These are phyloP conservation scores for Nebria brevicollis DNA, from an alignment of 2,888 invertebrate genomes.

Conservation along the genomic window DNA sequence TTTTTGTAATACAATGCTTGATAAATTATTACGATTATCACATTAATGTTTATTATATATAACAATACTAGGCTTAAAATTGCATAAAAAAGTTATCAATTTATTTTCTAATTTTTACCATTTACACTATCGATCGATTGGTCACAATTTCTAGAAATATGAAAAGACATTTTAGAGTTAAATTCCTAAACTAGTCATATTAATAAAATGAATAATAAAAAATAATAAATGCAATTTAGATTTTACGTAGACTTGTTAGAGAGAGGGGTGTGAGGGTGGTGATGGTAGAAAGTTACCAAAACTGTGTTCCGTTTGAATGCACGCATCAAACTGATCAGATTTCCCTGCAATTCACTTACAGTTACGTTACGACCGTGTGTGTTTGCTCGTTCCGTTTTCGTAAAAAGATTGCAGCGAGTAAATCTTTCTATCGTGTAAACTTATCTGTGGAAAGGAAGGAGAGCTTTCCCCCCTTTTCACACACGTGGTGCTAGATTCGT, in stretches of 20 bases:
- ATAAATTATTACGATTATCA: no score
- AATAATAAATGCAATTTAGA: no score
- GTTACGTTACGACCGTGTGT: constrained; percentile 3
- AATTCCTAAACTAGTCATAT: no score
- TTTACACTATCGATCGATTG: no score
- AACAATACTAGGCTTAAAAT: no score
- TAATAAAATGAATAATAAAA: no score
- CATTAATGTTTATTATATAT: no score
- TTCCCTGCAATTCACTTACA: constrained; percentile 27
- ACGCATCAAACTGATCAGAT: constrained; percentile 25
- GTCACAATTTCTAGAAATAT: no score
- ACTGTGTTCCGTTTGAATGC: constrained; percentile 23
- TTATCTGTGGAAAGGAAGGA: constrained; percentile 4
- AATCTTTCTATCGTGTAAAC: constrained; percentile 30
- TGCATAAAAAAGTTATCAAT: no score
- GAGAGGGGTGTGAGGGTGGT: neutral
- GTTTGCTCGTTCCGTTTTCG: constrained; percentile 22
- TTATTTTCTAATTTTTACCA: no score
- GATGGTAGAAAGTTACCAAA: constrained; percentile 13
- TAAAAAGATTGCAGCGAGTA: constrained; percentile 21
- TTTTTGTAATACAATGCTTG: no score
- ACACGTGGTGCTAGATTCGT: constrained; percentile 4
- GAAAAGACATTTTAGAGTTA: no score
- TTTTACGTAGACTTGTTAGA: neutral
- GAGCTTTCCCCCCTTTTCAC: constrained; percentile 9